Base-by-base conservation (phyloP, 2,113 vertebrate genomes). In the Melanerpes formicivorus region DNA sequence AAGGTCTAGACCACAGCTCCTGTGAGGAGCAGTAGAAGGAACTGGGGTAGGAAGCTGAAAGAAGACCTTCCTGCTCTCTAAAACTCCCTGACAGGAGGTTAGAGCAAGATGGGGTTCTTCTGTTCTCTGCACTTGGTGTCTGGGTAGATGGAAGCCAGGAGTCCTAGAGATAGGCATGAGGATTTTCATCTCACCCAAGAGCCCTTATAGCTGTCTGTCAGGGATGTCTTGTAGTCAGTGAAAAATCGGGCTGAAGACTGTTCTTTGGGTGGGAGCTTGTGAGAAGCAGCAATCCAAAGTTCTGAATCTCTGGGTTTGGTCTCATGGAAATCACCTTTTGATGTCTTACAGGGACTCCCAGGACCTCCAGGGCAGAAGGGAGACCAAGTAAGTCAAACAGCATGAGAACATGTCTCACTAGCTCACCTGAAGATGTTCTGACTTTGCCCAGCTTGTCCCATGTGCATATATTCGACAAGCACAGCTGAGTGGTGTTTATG, bases 321-420 rank as follows among this genome's bases (percentile, higher is more conserved):
- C 32, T 3, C 7, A 2, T 74, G 40, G 52, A 42, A 87, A 64
- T 80, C 46, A 8, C 83, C 25, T 59, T 93, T 67, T 75, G 16
- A 9, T 93, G 27, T 90, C 58, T 96, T 95, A 54, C 83, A 99
- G 98, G 98, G 98, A 66, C 71, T 97, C 15, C 97, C 89, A 3
- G 98, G 98, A 88, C 93, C 96, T 22, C 50, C 97, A 30, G 98
- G 98, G 59, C 95, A 95, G n/a, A 99, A 99, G 91, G 98, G 98
- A 95, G 97, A 98, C 21, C 97, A 98, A 91, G 98, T 98, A 90
- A 97, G 96, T 97, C 77, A 18, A 42, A 4, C n/a, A 64, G 9
- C 3, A 9, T 16, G 37, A 29, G 34, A 34, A 8, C 52, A 7
- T 1, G 1, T 71, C 32, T 48, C 5, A 23, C 7, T 46, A 42